Percentiles rank a stretch among this genome's conserved stretches.
These are phyloP conservation scores for Alsophila aescularia DNA, from an alignment of 2,888 invertebrate species.

Conservation along the genomic window DNA sequence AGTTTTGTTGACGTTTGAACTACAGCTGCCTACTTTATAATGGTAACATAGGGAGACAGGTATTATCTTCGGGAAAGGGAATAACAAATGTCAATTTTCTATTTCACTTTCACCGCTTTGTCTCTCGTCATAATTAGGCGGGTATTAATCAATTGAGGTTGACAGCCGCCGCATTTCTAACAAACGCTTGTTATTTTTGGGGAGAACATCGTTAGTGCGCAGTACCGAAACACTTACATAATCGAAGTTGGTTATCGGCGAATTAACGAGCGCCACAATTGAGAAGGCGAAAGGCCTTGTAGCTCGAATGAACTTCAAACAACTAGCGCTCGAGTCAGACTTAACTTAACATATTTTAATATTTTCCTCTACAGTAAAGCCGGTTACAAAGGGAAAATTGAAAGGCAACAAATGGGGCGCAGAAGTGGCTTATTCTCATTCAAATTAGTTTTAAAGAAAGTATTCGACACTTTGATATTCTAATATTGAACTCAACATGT, in stretches of 20 bases:
- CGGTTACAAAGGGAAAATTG: constrained; percentile 70
- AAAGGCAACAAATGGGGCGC: constrained; percentile 71
- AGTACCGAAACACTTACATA: constrained; percentile 20
- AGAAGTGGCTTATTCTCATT: constrained; percentile 72
- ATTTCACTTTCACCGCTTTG: constrained; percentile 29
- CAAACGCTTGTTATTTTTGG: constrained; percentile 35
- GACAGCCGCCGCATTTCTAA: constrained; percentile 34
- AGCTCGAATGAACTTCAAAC: constrained; percentile 40
- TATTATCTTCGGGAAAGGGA: constrained; percentile 24
- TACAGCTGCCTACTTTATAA: constrained; percentile 14
- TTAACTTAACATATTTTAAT: constrained; percentile 76
- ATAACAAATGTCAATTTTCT: constrained; percentile 27
- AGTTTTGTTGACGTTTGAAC: constrained; percentile 10
- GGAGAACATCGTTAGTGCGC: constrained; percentile 34
- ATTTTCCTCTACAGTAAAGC: constrained; percentile 63
- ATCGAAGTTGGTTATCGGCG: constrained; percentile 21
- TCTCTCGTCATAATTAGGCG: constrained; percentile 38
- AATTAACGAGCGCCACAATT: constrained; percentile 40
- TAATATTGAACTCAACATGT: constrained; percentile 51
- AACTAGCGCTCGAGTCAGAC: constrained; percentile 61
- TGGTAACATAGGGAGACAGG: constrained; percentile 27
- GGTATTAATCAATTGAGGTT: constrained; percentile 40
- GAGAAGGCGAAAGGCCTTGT: constrained; percentile 31
- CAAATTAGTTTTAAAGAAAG: constrained; percentile 73
- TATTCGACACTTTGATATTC: constrained; percentile 72